Conservation (phyloP, 1,140 invertebrate species). For the Piezodorus guildinii region DNA sequence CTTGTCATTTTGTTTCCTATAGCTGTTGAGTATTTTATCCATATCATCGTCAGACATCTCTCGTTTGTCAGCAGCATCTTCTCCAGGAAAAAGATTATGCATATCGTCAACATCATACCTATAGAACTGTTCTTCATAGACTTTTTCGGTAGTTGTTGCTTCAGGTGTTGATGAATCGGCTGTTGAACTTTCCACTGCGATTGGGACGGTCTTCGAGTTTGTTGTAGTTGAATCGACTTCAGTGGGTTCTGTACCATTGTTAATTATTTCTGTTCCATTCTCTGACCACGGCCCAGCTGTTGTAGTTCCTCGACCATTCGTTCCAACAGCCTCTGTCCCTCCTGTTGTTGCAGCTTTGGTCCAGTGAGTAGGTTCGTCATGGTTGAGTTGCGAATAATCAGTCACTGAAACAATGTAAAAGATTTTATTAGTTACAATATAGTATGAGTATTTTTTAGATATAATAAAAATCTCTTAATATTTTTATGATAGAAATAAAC, state of each 20-base stretch:
- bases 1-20: slow-evolving; percentile 15
- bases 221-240: background rate
- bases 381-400: slow-evolving; percentile 28
- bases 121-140: slow-evolving; percentile 19
- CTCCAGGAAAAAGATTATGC: slow-evolving; percentile 18
- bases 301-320: background rate
- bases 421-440: too few relatives aligned
- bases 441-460: too few relatives aligned
- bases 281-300: background rate
- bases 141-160: slow-evolving; percentile 12
- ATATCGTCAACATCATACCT: slow-evolving; percentile 24
- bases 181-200: background rate
- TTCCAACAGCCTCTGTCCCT: background rate
- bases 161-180: slow-evolving; percentile 1
- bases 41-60: slow-evolving; percentile 19
- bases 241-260: background rate
- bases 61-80: slow-evolving; percentile 14
- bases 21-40: slow-evolving; percentile 10
- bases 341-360: slow-evolving; percentile 24
- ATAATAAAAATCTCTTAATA: too few relatives aligned
- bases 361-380: slow-evolving; percentile 28
- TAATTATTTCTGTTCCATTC: background rate
- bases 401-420: slow-evolving; percentile 22
- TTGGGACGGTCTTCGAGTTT: background rate
- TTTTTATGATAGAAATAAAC: too few relatives aligned